A percentile compares a stretch with the other conserved stretches of the same genome.
phyloP scores from a whole-genome alignment of 2,113 vertebrate species.

The Prietella phreatophila region DNA sequence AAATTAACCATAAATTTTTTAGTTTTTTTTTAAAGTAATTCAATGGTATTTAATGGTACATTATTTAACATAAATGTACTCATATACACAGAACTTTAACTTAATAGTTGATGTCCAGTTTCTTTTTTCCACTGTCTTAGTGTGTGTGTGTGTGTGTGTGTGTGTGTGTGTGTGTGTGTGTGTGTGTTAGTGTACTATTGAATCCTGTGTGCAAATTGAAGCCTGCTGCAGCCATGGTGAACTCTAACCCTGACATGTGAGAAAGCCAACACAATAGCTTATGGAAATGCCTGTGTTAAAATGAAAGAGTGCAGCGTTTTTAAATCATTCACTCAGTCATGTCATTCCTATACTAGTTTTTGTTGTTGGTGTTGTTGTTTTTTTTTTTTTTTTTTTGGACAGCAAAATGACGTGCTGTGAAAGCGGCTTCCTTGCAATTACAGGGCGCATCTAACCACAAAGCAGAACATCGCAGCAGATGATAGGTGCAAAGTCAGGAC shows the following conservation, averaged over 20 bases:
- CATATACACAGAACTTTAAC: background rate
- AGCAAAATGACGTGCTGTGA: slow-evolving; percentile 63
- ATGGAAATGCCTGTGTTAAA: slow-evolving; percentile 66
- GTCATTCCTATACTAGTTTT: slow-evolving; percentile 72
- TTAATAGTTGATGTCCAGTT: background rate
- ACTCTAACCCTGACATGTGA: slow-evolving; percentile 58
- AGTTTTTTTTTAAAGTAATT: background rate
- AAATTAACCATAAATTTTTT: background rate
- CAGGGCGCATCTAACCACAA: slow-evolving; percentile 55
- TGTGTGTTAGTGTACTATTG: slow-evolving; percentile 1
- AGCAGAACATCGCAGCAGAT: slow-evolving; percentile 64
- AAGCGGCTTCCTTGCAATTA: slow-evolving; percentile 61
- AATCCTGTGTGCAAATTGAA: slow-evolving; percentile 37
- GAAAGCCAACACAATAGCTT: slow-evolving; percentile 60
- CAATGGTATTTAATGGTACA: background rate
- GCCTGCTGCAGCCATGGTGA: slow-evolving; percentile 47
- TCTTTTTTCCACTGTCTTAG: background rate
- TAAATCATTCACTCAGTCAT: slow-evolving; percentile 62
- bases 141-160: background rate
- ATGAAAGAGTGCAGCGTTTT: slow-evolving; percentile 66
- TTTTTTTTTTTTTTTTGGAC: background rate
- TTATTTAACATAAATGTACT: background rate
- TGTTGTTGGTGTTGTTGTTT: slow-evolving; percentile 46
- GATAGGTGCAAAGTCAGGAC: slow-evolving; percentile 46
- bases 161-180: slow-evolving; percentile 13